Base-by-base conservation (phyloP, 2,113 vertebrate species). In the Oncorhynchus nerka region DNA sequence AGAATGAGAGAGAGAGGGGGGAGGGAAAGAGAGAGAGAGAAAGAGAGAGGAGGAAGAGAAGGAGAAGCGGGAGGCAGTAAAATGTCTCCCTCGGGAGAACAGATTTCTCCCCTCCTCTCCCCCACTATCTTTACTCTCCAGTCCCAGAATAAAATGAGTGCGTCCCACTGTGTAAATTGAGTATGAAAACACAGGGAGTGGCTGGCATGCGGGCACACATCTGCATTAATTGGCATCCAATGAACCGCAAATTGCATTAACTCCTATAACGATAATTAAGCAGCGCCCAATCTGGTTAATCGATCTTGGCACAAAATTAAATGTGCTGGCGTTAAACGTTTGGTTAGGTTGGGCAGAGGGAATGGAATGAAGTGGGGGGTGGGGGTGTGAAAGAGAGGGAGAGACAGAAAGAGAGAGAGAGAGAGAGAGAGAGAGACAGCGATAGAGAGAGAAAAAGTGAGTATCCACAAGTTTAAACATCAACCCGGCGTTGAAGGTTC, bases 401-500 rank as follows among this genome's bases (percentile, higher is more conserved):
- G 6, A 34, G 6, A 34, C 34, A 34, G 34, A 34, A 34, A 57
- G 75, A 51, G 24, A 77, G 30, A 68, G 16, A 51, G n/a, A 22
- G 48, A 19, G 19, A 71, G 71, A 74, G 2, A 74, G 61, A 59
- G 30, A 70, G 20, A 51, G 8, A 55, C 7, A 76, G 22, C 69
- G 0, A 71, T 4, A 22, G 24, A 19, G 19, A 71, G 71, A 74
- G 2, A 74, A n/a, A 79, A 24, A 71, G 70, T 93, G 89, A 88
- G 4, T 87, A 85, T 75, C 89, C 89, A 77, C 89, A 88, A 86
- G 90, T 92, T 91, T 87, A 91, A 84, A 90, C 91, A 81, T 85
- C 57, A 82, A 87, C 77, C 71, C 67, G 48, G 75, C 76, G 83
- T 76, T 86, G 88, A 90, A 79, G 77, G 84, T 81, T 55, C 68